Percentiles rank a stretch among this genome's conserved stretches.
phyloP scores from a whole-genome alignment of 2,888 invertebrate species.

The Rhamphomyia laevipes region DNA sequence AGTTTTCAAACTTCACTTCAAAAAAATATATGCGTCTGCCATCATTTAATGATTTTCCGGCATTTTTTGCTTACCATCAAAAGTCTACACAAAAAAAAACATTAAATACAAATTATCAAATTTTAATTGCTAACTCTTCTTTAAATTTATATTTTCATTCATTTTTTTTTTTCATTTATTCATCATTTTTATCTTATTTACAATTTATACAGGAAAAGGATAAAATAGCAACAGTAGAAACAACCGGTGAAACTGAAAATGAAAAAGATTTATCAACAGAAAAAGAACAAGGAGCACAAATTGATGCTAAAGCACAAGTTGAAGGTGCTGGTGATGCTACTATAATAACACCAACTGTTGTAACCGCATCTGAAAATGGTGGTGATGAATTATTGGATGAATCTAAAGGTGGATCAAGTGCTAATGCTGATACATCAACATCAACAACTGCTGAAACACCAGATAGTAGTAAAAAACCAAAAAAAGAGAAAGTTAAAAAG shows the following conservation, averaged over 20 bases:
- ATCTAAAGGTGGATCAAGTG: constrained; percentile 14
- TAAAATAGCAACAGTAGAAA: constrained; percentile 42
- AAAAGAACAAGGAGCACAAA: constrained; percentile 39
- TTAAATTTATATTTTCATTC: constrained; percentile 6
- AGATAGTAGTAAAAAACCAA: constrained; percentile 45
- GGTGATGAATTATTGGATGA: constrained; percentile 41
- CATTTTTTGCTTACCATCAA: no score
- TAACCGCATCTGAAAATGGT: constrained; percentile 15
- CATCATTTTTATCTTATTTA: constrained; percentile 1
- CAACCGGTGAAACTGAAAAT: constrained; percentile 47
- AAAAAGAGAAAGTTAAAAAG: constrained; percentile 67
- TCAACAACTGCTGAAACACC: constrained; percentile 22
- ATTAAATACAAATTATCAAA: no score
- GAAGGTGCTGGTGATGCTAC: constrained; percentile 15
- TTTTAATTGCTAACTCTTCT: neutral
- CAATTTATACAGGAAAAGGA: constrained; percentile 45
- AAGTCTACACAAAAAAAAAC: no score
- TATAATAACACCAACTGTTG: constrained; percentile 13
- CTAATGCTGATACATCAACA: constrained; percentile 13
- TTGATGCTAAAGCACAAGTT: constrained; percentile 5
- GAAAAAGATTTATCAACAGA: constrained; percentile 58
- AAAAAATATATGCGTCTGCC: no score
- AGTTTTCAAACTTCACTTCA: no score
- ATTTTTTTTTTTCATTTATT: constrained; percentile 6
- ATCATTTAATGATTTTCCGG: no score